Evolutionary conservation across 2,797 vertebrate species (phyloP).

Genomic region (Lepus townsendii): DNA sequence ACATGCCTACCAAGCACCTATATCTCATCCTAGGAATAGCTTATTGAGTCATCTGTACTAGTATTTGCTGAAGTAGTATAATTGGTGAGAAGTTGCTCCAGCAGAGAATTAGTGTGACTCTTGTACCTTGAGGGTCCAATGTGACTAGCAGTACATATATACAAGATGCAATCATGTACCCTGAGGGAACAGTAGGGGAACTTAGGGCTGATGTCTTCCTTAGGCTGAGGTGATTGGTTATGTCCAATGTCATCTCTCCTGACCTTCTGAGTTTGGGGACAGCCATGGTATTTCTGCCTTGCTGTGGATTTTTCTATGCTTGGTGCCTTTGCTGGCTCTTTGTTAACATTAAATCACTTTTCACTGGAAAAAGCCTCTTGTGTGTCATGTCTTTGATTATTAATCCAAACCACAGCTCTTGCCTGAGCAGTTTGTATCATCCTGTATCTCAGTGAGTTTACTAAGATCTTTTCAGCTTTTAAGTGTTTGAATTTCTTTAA

Average conservation of each 20-base stretch:
- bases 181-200: neutral
- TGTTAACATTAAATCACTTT: neutral
- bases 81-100: neutral
- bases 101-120: neutral
- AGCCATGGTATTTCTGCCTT: neutral
- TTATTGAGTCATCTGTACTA: neutral
- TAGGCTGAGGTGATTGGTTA: neutral
- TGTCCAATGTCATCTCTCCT: neutral
- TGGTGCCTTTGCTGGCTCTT: neutral
- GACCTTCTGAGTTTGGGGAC: neutral
- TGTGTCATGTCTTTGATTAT: neutral
- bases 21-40: neutral
- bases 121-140: neutral
- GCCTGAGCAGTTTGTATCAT: neutral
- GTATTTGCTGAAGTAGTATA: neutral
- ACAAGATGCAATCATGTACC: neutral
- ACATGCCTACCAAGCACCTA: accelerated
- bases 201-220: neutral
- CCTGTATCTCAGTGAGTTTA: neutral
- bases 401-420: neutral
- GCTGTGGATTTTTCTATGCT: neutral
- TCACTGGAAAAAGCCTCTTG: neutral
- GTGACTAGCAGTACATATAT: neutral
- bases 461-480: neutral
- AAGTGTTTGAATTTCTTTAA: constrained; percentile 31